Evolutionary conservation across 2,797 vertebrate species (phyloP), one percentile per base, ranked within the genome.

Genomic region (Molossus alvarezi): DNA sequence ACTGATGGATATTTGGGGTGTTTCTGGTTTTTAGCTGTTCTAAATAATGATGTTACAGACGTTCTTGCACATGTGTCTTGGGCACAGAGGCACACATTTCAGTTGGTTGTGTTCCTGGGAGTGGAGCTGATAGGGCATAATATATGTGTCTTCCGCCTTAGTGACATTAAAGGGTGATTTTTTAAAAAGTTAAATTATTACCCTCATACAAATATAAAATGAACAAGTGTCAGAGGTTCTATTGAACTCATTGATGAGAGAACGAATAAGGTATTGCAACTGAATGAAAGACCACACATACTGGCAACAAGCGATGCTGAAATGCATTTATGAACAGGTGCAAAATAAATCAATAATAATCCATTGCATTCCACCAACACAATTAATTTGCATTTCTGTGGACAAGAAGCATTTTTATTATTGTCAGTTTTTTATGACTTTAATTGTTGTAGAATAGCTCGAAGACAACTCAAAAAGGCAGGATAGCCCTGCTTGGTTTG

Each of bases 1-100:
- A 29, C 4, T 60, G 73, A 64, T 89, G 69, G 17, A 3, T 33
- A 48, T 86, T 77, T 67, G 27, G 1, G 3, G 9, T 75, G 8
- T 71, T 94, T 90, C 25, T 25, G 72, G 20, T 67, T 81, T 85
- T 88, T 77, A 89, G 45, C 41, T 85, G 10, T 93, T 95, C 14
- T 20, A 80, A 51, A 58, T 64, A 60, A 37, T 60, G 27, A 83
- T 90, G 27, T 65, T 88, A 13, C 76, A 60, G 75, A 89, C 55
- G 51, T 76, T 89, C 69, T 84, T 88, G 72, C 45, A 21, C 8
- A 2, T 71, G 9, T 88, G 55, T 65, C 55, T 90, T 53, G 60
- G 21, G 53, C 18, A 48, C 37, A 72, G 5, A 23, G 3, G 11
- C 10, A 25, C 23, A 45, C n/a, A 29, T 83, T 79, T 91, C 29